Evolutionary conservation across 2,888 invertebrate species (phyloP).

Genomic region (Synanthedon vespiformis): DNA sequence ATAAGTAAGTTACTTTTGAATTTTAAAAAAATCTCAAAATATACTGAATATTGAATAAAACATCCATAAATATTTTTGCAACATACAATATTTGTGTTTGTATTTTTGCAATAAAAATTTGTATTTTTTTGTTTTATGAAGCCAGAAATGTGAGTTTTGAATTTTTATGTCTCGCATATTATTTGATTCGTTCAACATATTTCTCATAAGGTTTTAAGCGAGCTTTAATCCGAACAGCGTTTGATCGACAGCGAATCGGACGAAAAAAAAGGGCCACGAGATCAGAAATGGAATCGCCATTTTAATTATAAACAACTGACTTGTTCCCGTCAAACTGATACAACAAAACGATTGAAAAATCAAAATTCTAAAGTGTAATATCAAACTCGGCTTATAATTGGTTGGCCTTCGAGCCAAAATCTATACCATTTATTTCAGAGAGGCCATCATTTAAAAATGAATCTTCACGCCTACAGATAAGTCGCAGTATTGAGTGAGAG

Average conservation of each 20-base stretch:
- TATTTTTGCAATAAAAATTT: too few relatives aligned
- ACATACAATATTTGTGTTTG: too few relatives aligned
- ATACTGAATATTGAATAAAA: too few relatives aligned
- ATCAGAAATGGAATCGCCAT: constrained; percentile 48
- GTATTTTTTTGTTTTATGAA: too few relatives aligned
- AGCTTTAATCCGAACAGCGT: constrained; percentile 17
- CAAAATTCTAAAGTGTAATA: constrained; percentile 60
- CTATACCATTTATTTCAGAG: constrained; percentile 18
- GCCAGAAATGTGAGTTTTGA: too few relatives aligned
- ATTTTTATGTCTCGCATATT: too few relatives aligned
- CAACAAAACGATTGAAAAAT: constrained; percentile 62
- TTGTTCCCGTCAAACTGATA: constrained; percentile 40
- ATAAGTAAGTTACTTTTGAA: too few relatives aligned
- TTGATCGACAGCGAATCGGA: constrained; percentile 53
- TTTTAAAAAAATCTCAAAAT: too few relatives aligned
- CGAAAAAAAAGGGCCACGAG: constrained; percentile 18
- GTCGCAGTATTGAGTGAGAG: constrained; percentile 13
- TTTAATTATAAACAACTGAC: constrained; percentile 62
- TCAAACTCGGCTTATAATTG: constrained; percentile 65
- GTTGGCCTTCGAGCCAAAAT: constrained; percentile 38
- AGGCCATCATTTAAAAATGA: constrained; percentile 5
- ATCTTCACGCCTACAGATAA: constrained; percentile 6
- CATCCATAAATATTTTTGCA: too few relatives aligned
- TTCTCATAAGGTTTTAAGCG: not conserved
- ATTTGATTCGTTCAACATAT: too few relatives aligned